Percentiles rank a stretch among this genome's conserved stretches.
phyloP scores from a whole-genome alignment of 2,888 invertebrate genomes.

The Taphrorychus bicolor region DNA sequence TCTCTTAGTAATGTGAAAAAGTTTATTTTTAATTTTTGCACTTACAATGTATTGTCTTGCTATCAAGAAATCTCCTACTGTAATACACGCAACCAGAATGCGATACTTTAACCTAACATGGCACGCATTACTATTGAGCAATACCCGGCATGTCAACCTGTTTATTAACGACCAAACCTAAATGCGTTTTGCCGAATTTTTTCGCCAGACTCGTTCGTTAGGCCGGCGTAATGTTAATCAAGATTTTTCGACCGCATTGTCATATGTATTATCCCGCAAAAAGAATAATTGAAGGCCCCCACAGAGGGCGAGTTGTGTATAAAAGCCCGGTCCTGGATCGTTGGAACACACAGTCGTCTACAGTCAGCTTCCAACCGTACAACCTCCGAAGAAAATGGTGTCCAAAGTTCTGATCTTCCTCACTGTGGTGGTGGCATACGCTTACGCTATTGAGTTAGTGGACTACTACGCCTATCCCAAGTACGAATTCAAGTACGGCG shows the following conservation, averaged over 20 bases:
- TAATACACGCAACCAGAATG: neutral
- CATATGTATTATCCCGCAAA: neutral
- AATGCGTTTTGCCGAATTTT: slow-evolving; percentile 6
- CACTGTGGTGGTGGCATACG: slow-evolving; percentile 10
- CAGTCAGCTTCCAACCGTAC: neutral
- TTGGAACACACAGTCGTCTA: slow-evolving; percentile 15
- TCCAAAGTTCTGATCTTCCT: slow-evolving; percentile 12
- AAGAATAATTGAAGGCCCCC: slow-evolving; percentile 8
- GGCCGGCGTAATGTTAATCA: neutral
- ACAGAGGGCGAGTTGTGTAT: slow-evolving; percentile 16
- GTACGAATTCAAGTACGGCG: slow-evolving; percentile 39
- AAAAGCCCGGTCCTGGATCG: slow-evolving; percentile 14
- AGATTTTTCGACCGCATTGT: slow-evolving; percentile 26
- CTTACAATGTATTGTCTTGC: too few species aligned
- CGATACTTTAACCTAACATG: slow-evolving; percentile 5
- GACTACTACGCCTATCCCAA: slow-evolving; percentile 34
- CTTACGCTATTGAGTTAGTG: slow-evolving; percentile 3
- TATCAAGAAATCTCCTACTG: too few species aligned
- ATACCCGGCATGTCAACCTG: slow-evolving; percentile 10
- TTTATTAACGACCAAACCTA: slow-evolving; percentile 9
- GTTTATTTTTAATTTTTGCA: too few species aligned
- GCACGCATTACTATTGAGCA: slow-evolving; percentile 7
- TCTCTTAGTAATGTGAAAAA: too few species aligned
- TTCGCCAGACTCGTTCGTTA: slow-evolving; percentile 4
- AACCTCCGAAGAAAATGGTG: slow-evolving; percentile 17